Percentiles rank a stretch among this genome's conserved stretches.
Evolutionary conservation across 2,113 vertebrate species (phyloP).

Genomic region (Bombycilla garrulus): DNA sequence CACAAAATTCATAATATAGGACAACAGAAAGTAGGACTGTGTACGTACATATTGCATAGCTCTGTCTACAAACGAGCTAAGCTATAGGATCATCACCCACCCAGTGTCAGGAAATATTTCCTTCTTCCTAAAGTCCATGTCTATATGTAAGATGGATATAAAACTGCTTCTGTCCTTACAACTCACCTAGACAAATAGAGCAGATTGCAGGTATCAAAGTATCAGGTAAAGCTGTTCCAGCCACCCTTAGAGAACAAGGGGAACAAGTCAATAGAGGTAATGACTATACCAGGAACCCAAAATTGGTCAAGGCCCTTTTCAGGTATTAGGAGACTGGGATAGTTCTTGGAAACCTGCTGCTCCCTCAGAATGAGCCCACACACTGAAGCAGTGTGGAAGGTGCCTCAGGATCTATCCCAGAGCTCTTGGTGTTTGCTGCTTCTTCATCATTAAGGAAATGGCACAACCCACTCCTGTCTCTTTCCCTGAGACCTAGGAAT

Average conservation of each 20-base stretch:
- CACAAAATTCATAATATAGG: background rate
- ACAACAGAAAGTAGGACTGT: background rate
- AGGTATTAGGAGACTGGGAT: background rate
- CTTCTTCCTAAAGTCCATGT: background rate
- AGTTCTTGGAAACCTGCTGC: background rate
- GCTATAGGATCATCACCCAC: background rate
- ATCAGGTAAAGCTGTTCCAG: background rate
- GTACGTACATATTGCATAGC: background rate
- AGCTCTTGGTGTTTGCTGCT: background rate
- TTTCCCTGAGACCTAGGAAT: background rate
- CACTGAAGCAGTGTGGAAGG: background rate
- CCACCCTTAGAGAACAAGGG: background rate
- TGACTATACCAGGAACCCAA: background rate
- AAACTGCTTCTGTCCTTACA: background rate
- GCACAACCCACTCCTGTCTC: background rate
- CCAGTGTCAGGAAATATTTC: background rate
- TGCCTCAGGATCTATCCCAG: background rate
- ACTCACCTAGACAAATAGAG: background rate
- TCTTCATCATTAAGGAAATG: background rate
- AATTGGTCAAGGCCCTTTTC: background rate
- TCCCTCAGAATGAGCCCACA: accelerated
- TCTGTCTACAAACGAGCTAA: background rate
- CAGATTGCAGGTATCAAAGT: background rate
- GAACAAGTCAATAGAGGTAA: background rate
- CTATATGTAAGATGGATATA: background rate